These are phyloP conservation scores for Harmothoe impar DNA, from an alignment of 2,888 invertebrate genomes.

Conservation along the genomic window DNA sequence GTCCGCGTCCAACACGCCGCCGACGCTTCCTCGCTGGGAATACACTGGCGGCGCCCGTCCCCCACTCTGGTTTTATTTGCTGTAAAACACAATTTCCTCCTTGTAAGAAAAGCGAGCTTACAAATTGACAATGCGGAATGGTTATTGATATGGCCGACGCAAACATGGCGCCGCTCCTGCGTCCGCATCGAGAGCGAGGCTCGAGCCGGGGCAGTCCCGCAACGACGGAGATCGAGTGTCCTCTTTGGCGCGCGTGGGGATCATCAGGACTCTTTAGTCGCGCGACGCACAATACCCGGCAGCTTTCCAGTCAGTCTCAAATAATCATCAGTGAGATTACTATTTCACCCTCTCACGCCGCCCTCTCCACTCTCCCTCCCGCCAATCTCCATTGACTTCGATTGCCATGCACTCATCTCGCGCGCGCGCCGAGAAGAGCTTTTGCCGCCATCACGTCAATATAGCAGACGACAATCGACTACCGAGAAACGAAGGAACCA, in stretches of 20 bases:
- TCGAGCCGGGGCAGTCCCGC: background rate
- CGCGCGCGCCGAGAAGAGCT: background rate
- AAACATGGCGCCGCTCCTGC: conserved; percentile 54
- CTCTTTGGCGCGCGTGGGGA: conserved; percentile 49
- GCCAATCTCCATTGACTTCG: conserved; percentile 11
- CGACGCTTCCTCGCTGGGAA: conserved; percentile 11
- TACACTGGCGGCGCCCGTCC: conserved; percentile 13
- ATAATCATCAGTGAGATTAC: conserved; percentile 47
- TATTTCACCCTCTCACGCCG: conserved; percentile 17
- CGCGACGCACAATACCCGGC: background rate
- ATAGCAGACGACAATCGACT: conserved; percentile 8
- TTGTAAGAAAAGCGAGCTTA: conserved; percentile 63
- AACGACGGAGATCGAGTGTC: conserved; percentile 31
- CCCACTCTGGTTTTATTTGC: conserved; percentile 55
- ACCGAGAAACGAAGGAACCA: background rate
- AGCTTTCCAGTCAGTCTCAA: conserved; percentile 32
- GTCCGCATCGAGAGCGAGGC: conserved; percentile 58
- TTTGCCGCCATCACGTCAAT: background rate
- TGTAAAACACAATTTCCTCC: conserved; percentile 64
- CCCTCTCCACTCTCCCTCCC: background rate
- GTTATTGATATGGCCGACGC: conserved; percentile 46
- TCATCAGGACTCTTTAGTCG: conserved; percentile 41
- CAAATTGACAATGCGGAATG: conserved; percentile 61
- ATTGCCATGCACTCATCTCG: conserved; percentile 24
- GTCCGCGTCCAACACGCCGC: conserved; percentile 16